These are phyloP conservation scores for Magallana gigas DNA, from an alignment of 1,140 invertebrate genomes.

Conservation along the genomic window DNA sequence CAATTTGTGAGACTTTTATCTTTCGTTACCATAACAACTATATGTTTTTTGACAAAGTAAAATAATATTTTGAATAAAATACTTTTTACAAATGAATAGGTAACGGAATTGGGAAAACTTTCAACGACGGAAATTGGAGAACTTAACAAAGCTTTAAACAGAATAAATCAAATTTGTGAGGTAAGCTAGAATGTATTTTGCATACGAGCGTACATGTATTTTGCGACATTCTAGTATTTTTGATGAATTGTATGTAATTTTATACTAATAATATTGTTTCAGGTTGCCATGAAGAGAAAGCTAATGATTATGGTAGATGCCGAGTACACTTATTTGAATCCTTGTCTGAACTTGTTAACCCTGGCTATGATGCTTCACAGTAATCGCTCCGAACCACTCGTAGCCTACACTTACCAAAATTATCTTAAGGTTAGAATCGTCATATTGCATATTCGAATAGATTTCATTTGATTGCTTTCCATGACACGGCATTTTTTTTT, in stretches of 20 bases:
- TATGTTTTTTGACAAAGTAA: no score
- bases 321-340: conserved; percentile 99
- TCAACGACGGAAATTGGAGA: conserved; percentile 2
- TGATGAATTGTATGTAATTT: no score
- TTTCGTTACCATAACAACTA: no score
- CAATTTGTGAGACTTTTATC: neutral
- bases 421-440: conserved; percentile 88
- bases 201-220: no score
- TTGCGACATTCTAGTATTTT: no score
- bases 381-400: conserved; percentile 85
- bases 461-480: neutral
- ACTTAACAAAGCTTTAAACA: conserved; percentile 47
- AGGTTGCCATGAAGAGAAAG: conserved; percentile 92
- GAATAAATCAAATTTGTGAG: conserved; percentile 46
- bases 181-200: neutral
- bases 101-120: neutral
- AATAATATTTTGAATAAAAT: no score
- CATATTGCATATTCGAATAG: neutral
- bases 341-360: conserved; percentile 93
- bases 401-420: conserved; percentile 99
- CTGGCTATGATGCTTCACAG: conserved; percentile 99
- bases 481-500: neutral
- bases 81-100: neutral
- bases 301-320: conserved; percentile 99
- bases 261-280: no score